These are phyloP conservation scores for Neomorphus geoffroyi DNA, from an alignment of 2,797 vertebrate genomes.

Conservation along the genomic window DNA sequence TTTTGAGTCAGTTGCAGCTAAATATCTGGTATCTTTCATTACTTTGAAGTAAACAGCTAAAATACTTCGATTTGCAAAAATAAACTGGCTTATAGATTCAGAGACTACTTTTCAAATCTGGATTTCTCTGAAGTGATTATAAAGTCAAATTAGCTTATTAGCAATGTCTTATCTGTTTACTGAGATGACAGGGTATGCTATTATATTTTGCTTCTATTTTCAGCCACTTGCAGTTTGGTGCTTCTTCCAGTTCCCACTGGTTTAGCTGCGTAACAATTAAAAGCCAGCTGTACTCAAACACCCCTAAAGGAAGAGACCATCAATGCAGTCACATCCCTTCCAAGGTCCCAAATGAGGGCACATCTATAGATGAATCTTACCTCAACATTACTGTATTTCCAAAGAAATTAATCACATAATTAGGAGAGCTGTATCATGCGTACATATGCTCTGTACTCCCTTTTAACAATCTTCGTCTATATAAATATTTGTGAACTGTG, in stretches of 20 bases:
- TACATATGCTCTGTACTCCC: fast-evolving
- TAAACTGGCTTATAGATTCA: not conserved
- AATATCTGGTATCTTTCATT: not conserved
- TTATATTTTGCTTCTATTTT: not conserved
- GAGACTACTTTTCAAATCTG: not conserved
- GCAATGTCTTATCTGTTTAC: no score
- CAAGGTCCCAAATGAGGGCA: not conserved
- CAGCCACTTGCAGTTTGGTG: not conserved
- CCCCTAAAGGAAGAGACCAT: not conserved
- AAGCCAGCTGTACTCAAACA: not conserved
- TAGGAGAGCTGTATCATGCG: not conserved
- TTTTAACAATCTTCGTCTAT: not conserved
- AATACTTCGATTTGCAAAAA: not conserved
- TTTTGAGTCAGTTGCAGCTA: not conserved
- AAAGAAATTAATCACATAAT: not conserved
- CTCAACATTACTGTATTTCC: not conserved
- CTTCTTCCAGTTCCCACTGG: not conserved
- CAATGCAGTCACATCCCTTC: not conserved
- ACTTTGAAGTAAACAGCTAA: not conserved
- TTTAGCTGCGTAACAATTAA: not conserved
- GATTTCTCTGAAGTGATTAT: not conserved
- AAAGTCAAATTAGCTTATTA: not conserved
- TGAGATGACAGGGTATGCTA: not conserved
- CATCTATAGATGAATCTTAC: not conserved
- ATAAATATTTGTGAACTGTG: not conserved